phyloP scores from a whole-genome alignment of 2,113 vertebrate species.

The Oceanites oceanicus region DNA sequence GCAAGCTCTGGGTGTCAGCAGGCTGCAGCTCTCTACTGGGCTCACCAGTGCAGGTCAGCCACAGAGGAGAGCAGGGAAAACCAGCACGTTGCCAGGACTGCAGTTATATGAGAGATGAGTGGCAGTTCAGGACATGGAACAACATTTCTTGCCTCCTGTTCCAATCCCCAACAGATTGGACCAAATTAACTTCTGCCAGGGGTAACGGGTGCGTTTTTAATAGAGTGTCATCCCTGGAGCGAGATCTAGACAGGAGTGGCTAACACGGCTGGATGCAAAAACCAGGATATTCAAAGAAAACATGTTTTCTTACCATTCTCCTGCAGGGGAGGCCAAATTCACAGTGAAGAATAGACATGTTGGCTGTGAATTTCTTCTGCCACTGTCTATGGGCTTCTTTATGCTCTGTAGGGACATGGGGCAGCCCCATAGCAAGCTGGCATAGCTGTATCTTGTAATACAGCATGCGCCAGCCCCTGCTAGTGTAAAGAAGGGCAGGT shows the following conservation, averaged over 20 bases:
- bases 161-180: neutral
- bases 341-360: accelerated
- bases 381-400: neutral
- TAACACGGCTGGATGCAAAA: neutral
- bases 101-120: neutral
- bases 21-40: neutral
- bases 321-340: neutral
- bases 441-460: neutral
- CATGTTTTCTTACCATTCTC: neutral
- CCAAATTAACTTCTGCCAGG: neutral
- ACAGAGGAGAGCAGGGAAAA: neutral
- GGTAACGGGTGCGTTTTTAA: neutral
- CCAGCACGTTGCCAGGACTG: neutral
- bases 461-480: neutral
- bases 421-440: neutral
- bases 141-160: neutral
- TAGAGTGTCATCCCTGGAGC: neutral
- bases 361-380: neutral
- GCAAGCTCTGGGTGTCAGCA: neutral
- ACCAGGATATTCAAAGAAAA: neutral
- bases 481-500: neutral
- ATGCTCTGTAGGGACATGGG: accelerated
- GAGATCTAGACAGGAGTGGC: neutral
- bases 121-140: neutral
- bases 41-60: neutral